phyloP scores from a whole-genome alignment of 2,888 invertebrate species.

The Camptogramma bilineatum region DNA sequence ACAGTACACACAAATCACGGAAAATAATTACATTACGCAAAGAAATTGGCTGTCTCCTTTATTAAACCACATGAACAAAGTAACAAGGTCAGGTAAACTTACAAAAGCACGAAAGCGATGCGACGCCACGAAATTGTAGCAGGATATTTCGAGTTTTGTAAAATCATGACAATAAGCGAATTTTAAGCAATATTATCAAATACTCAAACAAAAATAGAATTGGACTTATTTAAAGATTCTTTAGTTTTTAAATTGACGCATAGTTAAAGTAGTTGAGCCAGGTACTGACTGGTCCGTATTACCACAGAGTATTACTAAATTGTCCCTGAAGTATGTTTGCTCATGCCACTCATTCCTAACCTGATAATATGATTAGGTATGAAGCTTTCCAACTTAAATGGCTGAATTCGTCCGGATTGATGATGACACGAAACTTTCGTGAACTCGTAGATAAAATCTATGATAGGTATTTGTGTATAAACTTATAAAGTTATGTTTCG shows the following conservation, averaged over 20 bases:
- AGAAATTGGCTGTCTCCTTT: constrained; percentile 31
- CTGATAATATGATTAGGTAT: constrained; percentile 53
- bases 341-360: constrained; percentile 61
- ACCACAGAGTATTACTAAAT: constrained; percentile 42
- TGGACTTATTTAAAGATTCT: too few species aligned
- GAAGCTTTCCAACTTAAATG: constrained; percentile 43
- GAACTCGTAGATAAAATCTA: constrained; percentile 2
- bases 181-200: background rate
- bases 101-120: constrained; percentile 15
- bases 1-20: constrained; percentile 9
- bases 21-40: constrained; percentile 22
- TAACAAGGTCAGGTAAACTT: constrained; percentile 28
- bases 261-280: constrained; percentile 34
- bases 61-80: constrained; percentile 7
- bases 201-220: too few species aligned
- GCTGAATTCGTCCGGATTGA: constrained; percentile 43
- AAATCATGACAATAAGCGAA: background rate
- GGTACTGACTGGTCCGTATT: constrained; percentile 41
- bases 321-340: constrained; percentile 70
- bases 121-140: background rate
- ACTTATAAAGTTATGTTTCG: background rate
- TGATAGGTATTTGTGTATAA: background rate
- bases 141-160: background rate
- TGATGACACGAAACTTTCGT: constrained; percentile 37
- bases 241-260: background rate